Base-by-base conservation (phyloP, 92 coral and sea anemone genomes). In the Epizoanthus fatuus region DNA sequence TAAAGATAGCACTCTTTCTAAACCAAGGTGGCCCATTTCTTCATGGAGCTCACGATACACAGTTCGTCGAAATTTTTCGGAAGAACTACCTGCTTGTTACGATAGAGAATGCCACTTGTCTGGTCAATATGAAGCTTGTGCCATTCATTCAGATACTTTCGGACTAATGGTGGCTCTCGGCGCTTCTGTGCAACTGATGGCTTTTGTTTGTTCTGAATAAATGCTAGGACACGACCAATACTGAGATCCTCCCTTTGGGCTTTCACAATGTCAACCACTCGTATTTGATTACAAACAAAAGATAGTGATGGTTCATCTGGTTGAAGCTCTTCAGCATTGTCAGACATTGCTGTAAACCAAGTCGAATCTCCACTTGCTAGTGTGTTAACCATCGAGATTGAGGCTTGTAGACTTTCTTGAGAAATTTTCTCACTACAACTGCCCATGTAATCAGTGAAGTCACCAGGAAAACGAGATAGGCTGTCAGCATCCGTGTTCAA, bases 1-100 rank as follows among this genome's bases (percentile, higher is more conserved):
- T 84, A 74, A 62, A 63, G 73, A 72, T 25, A 62, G 63, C 69
- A 73, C 74, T 63, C 74, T 66, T 66, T 80, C 78, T 49, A 86
- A 22, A 32, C 93, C 85, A 65, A 90, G 60, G 70, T 87, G 91
- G 57, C 87, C 91, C 87, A 81, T 81, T 64, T 87, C 91, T 44
- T 81, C 91, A 67, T 87, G 91, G 20, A 87, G 83, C 58, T 87
- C 91, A 14, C 87, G 74, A 63, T 81, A 87, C 45, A 87, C 87
- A 66, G 70, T 52, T 17, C 86, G 79, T 14, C 70, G 69, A 73
- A 87, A 87, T 52, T 72, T 73, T 39, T 9, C 25, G 87, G 87
- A 5, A 87, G 87, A n/a, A 87, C 87, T 37, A 87, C 38, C 39
- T 81, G 87, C 74, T 87, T 63, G 57, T 81, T 74, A 20, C 66